Conservation (phyloP, 2,888 invertebrate species). For the Drosophila fulvimacula region DNA sequence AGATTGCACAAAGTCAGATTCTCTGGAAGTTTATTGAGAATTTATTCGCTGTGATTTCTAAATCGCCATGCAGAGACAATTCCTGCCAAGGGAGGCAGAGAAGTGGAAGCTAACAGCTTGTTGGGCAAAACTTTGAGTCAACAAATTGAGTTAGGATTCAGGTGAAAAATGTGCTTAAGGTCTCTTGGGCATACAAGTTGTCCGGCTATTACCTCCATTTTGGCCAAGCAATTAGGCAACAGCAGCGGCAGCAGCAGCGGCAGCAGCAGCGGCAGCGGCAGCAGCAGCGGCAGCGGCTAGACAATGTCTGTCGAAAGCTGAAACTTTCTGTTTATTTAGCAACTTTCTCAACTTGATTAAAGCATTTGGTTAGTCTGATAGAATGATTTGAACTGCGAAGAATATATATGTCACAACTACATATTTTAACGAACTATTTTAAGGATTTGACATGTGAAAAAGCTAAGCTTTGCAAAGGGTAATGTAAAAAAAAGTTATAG, state of each 20-base stretch:
- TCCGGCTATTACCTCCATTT: conserved; percentile 50
- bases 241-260: background rate
- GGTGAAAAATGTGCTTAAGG: conserved; percentile 48
- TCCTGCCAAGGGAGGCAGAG: background rate
- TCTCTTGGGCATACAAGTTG: conserved; percentile 45
- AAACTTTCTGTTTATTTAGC: background rate
- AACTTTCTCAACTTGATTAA: background rate
- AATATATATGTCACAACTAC: too few species aligned
- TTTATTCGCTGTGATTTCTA: conserved; percentile 37
- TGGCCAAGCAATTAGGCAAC: conserved; percentile 12
- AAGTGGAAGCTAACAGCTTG: conserved; percentile 31
- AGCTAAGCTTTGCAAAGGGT: too few species aligned
- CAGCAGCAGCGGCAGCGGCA: too few species aligned
- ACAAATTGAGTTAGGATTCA: conserved; percentile 37
- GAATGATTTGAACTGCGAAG: background rate
- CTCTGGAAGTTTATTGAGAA: conserved; percentile 2
- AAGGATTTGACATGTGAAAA: too few species aligned
- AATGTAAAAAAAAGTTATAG: too few species aligned
- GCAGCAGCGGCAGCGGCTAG: background rate
- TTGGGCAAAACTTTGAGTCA: conserved; percentile 30
- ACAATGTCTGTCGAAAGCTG: background rate
- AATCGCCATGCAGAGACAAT: conserved; percentile 5
- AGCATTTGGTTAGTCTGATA: background rate
- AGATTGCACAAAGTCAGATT: conserved; percentile 12
- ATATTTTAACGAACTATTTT: background rate